phyloP scores from a whole-genome alignment of 2,113 vertebrate species.

The Solenodon paradoxus region DNA sequence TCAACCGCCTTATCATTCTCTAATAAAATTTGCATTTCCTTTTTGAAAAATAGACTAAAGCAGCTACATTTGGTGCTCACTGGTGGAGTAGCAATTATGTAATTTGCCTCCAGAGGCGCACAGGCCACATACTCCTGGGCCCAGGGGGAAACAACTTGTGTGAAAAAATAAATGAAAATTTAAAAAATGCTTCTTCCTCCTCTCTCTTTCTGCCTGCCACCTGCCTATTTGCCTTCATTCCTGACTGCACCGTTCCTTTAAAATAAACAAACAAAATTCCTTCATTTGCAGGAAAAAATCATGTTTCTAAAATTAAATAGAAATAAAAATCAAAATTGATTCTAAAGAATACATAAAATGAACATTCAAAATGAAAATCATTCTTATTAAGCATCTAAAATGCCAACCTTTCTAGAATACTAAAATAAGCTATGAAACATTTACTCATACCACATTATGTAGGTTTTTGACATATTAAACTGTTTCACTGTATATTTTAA shows the following conservation, averaged over 20 bases:
- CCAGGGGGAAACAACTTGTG: too few species aligned
- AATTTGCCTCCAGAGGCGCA: too few species aligned
- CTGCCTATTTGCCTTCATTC: too few species aligned
- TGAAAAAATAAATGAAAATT: too few species aligned
- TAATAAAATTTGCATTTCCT: not conserved
- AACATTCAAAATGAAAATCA: slow-evolving; percentile 29
- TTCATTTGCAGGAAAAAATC: not conserved
- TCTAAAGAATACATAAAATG: slow-evolving; percentile 42
- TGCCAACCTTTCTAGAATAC: slow-evolving; percentile 49
- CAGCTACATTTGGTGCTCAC: too few species aligned
- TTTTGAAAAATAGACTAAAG: slow-evolving; percentile 1
- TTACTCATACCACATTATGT: slow-evolving; percentile 22
- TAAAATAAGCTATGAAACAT: slow-evolving; percentile 49
- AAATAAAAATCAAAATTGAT: slow-evolving; percentile 3
- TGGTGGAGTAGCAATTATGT: too few species aligned
- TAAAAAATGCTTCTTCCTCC: too few species aligned
- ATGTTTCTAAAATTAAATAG: not conserved
- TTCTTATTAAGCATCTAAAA: slow-evolving; percentile 47
- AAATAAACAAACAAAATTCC: too few species aligned
- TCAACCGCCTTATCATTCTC: not conserved
- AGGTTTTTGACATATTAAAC: slow-evolving; percentile 35
- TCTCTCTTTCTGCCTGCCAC: too few species aligned
- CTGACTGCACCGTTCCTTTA: too few species aligned
- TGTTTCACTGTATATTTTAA: slow-evolving; percentile 7
- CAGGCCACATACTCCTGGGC: too few species aligned